Evolutionary conservation across 1,140 invertebrate species (phyloP), one percentile per base, ranked within the genome.

Genomic region (Sipha flava): DNA sequence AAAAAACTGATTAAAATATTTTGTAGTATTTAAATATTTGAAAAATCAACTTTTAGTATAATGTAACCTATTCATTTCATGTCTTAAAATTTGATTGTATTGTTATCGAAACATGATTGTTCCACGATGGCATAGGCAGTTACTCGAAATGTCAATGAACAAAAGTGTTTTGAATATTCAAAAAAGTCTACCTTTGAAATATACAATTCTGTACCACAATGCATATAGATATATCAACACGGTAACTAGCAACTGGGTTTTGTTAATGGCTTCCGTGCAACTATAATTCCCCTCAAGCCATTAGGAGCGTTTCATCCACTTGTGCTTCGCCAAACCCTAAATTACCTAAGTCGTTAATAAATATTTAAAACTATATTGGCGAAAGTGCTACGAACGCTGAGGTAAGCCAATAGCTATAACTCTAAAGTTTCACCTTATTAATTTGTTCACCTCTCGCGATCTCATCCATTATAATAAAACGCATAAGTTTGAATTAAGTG

Each of bases 281-380:
- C 16, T 31, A 31, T 47, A 47, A n/a, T 29, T 9, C 45, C 16
- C 10, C 43, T 72, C 10, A 43, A 31, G 18, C 43, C 26, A 72
- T 72, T 72, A 72, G 18, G 18, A 26, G 18, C 16, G 29, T 49
- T 47, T 72, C 45, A 31, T 49, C 45, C 68, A 49, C 43, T 49
- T 29, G 43, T 47, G 29, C 16, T 70, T 70, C 40, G 16, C 43
- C 9, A 29, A 31, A 31, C 7, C 43, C 14, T 72, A 72, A 72
- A 72, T 47, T 72, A 49, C 23, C 45, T 26, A 49, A 72, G 43
- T 14, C 23, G 66, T 72, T 72, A 29, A 72, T 72, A 72, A 47
- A 72, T 72, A 72, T 72, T 49, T 49, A 45, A 72, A 49, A 72
- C 7, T 18, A 31, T 72, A n/a, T 21, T 10, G 45, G 16, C 29